Conservation (phyloP, 92 coral and sea anemone genomes). For the Palythoa grandis region DNA sequence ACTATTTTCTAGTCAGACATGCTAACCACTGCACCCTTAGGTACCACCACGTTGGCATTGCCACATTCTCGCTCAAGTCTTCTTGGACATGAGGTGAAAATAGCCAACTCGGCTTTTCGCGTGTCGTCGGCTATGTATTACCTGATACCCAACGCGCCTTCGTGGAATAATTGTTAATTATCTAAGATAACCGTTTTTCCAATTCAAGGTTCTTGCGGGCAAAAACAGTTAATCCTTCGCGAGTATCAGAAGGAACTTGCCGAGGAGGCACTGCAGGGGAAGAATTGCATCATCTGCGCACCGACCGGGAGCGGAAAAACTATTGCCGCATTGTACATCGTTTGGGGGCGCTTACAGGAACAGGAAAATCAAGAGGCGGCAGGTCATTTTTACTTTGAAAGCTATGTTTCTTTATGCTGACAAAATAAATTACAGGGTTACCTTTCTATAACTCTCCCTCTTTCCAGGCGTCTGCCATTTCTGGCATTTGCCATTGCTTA, state of each 20-base stretch:
- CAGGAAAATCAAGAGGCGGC: constrained; percentile 12
- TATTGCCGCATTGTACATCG: constrained; percentile 72
- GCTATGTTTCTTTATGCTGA: background rate
- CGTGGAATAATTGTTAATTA: too few species aligned
- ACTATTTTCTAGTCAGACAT: too few species aligned
- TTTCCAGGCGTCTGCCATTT: background rate
- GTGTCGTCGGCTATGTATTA: too few species aligned
- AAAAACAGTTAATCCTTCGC: constrained; percentile 36
- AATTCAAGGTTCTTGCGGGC: constrained; percentile 1
- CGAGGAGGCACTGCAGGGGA: constrained; percentile 68
- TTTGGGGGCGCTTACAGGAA: constrained; percentile 51
- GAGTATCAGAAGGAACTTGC: constrained; percentile 68
- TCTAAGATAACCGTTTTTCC: background rate
- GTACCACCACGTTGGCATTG: too few species aligned
- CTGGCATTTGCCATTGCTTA: too few species aligned
- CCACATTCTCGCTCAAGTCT: too few species aligned
- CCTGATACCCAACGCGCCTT: too few species aligned
- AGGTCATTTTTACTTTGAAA: background rate
- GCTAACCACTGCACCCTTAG: too few species aligned
- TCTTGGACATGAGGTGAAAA: too few species aligned
- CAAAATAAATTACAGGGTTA: background rate
- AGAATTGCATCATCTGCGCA: constrained; percentile 77
- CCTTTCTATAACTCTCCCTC: too few species aligned
- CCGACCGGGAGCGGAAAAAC: constrained; percentile 86
- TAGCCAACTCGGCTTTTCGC: too few species aligned